Percentiles rank a stretch among this genome's conserved stretches.
Conservation (phyloP, 2,113 vertebrate species). For the Callipepla squamata region DNA sequence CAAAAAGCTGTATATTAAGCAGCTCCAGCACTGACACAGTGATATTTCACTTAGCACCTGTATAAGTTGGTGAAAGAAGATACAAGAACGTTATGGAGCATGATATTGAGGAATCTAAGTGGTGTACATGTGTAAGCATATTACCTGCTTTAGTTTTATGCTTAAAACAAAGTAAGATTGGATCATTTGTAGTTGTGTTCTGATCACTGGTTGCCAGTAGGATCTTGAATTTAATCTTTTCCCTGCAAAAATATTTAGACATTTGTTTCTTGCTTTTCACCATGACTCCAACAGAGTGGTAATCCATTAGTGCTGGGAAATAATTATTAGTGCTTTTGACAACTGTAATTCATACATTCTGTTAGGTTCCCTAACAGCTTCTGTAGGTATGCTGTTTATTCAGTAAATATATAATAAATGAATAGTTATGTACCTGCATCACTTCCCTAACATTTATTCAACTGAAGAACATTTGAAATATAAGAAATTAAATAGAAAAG, state of each 20-base stretch:
- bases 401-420: background rate
- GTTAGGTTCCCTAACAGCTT: background rate
- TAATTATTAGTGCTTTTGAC: background rate
- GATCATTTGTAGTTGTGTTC: background rate
- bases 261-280: background rate
- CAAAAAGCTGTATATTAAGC: background rate
- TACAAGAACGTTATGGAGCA: background rate
- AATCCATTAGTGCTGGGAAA: background rate
- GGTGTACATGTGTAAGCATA: rapidly evolving
- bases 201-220: background rate
- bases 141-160: background rate
- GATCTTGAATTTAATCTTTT: background rate
- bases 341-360: background rate
- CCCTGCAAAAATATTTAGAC: background rate
- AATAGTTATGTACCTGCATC: background rate
- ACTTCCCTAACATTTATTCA: background rate
- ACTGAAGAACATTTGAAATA: background rate
- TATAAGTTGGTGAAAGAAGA: background rate
- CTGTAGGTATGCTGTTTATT: background rate
- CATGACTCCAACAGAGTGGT: background rate
- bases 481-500: background rate
- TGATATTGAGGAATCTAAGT: background rate
- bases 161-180: background rate
- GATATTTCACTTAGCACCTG: background rate
- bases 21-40: background rate